phyloP scores from a whole-genome alignment of 2,888 invertebrate genomes.

The Zele albiditarsus region DNA sequence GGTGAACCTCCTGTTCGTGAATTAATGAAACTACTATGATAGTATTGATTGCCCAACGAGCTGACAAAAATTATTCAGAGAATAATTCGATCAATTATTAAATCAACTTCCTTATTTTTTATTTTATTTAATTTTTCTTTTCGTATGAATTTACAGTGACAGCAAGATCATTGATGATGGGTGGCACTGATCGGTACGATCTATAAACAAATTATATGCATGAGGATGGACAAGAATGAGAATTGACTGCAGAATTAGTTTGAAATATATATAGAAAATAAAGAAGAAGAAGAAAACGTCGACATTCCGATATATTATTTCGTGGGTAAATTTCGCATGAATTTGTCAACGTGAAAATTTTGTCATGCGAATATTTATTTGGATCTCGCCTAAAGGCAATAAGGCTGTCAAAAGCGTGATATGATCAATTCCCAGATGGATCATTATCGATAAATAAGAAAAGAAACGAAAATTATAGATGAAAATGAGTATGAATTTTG shows the following conservation, averaged over 20 bases:
- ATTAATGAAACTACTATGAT: background rate
- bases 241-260: conserved; percentile 49
- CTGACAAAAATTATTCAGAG: background rate
- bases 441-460: conserved; percentile 9
- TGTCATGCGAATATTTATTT: background rate
- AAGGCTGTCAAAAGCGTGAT: conserved; percentile 6
- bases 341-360: background rate
- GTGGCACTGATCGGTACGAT: conserved; percentile 25
- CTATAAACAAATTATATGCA: background rate
- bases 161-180: conserved; percentile 11
- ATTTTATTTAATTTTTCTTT: background rate
- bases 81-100: background rate
- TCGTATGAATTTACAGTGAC: background rate
- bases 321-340: background rate
- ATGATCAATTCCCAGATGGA: background rate
- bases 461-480: conserved; percentile 31
- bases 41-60: background rate
- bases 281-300: conserved; percentile 45
- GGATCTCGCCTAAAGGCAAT: background rate
- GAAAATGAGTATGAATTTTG: conserved; percentile 21
- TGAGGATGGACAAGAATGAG: conserved; percentile 42
- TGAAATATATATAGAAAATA: conserved; percentile 39
- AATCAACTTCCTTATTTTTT: background rate
- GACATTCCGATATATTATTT: conserved; percentile 58
- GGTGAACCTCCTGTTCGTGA: background rate